A percentile compares a stretch with the other conserved stretches of the same genome.
Conservation (phyloP, 2,888 invertebrate genomes). For the Apamea anceps region DNA sequence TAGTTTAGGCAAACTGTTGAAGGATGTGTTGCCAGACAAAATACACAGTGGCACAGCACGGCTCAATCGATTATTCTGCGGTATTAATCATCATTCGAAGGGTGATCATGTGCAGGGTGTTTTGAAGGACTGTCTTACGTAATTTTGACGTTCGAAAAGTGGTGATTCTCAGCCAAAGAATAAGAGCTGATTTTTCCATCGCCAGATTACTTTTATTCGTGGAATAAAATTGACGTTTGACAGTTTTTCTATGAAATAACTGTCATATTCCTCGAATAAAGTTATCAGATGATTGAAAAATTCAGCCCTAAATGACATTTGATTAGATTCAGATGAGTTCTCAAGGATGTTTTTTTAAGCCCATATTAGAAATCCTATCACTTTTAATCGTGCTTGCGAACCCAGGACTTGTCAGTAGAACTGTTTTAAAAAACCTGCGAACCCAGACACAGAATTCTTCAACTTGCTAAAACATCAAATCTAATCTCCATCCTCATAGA, state of each 20-base stretch:
- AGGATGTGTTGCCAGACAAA: neutral
- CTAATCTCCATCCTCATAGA: constrained; percentile 55
- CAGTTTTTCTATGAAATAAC: no score
- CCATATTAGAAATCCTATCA: neutral
- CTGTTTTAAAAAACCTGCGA: neutral
- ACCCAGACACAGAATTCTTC: constrained; percentile 9
- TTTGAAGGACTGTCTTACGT: neutral
- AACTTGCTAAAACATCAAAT: constrained; percentile 49
- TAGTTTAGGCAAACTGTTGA: neutral
- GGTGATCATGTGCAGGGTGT: neutral
- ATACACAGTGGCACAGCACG: no score
- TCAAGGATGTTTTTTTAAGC: neutral
- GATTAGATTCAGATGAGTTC: neutral
- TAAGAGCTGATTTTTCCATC: no score
- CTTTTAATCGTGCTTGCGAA: neutral
- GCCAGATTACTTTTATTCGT: no score
- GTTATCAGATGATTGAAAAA: no score
- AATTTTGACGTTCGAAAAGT: neutral
- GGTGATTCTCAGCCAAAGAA: neutral
- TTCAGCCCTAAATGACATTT: neutral
- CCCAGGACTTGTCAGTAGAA: neutral
- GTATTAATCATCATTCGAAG: neutral
- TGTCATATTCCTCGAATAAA: no score
- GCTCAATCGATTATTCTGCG: neutral
- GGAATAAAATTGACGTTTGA: no score